A percentile compares a stretch with the other conserved stretches of the same genome.
These are phyloP conservation scores for Leucophora obtusa DNA, from an alignment of 2,888 invertebrate genomes.

Conservation along the genomic window DNA sequence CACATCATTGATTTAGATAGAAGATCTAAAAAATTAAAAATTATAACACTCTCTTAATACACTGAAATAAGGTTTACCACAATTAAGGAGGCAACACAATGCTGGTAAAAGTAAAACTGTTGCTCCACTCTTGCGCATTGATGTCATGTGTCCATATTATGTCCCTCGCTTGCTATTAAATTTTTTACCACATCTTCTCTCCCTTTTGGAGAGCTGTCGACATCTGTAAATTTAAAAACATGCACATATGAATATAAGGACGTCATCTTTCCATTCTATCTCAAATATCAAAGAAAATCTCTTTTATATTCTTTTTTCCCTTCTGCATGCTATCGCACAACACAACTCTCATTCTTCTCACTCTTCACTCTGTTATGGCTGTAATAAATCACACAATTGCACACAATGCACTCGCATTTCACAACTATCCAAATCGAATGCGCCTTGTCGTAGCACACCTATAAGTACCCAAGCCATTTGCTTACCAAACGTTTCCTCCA, in stretches of 20 bases:
- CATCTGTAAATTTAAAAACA: slow-evolving; percentile 36
- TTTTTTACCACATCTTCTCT: slow-evolving; percentile 11
- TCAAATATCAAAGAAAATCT: slow-evolving; percentile 46
- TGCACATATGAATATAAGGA: slow-evolving; percentile 39
- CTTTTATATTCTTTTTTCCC: slow-evolving; percentile 55
- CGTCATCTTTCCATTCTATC: slow-evolving; percentile 37
- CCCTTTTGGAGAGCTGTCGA: slow-evolving; percentile 5
- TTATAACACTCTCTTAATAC: background rate
- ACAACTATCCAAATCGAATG: slow-evolving; percentile 66
- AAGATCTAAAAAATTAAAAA: background rate
- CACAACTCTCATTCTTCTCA: slow-evolving; percentile 35
- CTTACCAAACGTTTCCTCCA: slow-evolving; percentile 81
- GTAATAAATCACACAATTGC: slow-evolving; percentile 62
- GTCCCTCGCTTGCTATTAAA: slow-evolving; percentile 43
- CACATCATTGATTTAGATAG: slow-evolving; percentile 7
- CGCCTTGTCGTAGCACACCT: slow-evolving; percentile 74
- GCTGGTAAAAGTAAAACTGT: too few species aligned
- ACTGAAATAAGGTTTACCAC: too few species aligned
- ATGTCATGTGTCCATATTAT: slow-evolving; percentile 50
- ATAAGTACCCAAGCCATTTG: slow-evolving; percentile 76
- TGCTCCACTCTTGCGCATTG: slow-evolving; percentile 30
- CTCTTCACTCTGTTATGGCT: slow-evolving; percentile 60
- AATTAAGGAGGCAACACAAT: too few species aligned
- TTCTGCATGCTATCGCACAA: slow-evolving; percentile 54
- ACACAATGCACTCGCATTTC: slow-evolving; percentile 47